These are phyloP conservation scores for Mimumesa dahlbomi DNA, from an alignment of 2,888 invertebrate genomes.

Conservation along the genomic window DNA sequence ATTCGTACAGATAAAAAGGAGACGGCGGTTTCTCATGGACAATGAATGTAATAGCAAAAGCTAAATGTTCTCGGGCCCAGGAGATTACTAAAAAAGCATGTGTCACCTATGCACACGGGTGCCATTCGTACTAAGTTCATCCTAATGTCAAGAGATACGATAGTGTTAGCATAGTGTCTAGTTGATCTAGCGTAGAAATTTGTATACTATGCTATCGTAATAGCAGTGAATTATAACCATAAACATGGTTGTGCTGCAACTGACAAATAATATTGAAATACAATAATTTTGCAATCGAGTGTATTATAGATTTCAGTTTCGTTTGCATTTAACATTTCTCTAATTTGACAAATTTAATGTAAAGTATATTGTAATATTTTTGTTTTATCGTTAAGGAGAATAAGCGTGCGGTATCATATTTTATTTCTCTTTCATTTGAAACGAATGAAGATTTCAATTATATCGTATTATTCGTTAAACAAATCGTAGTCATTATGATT, in stretches of 20 bases:
- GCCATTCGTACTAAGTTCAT: slow-evolving; percentile 18
- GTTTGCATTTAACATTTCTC: too few species aligned
- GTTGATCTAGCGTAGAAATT: slow-evolving; percentile 28
- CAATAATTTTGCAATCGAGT: too few species aligned
- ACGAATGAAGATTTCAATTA: neutral
- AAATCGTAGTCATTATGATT: neutral
- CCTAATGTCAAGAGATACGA: slow-evolving; percentile 1
- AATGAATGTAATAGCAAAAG: slow-evolving; percentile 11
- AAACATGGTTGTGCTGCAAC: slow-evolving; percentile 49
- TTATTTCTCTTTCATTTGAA: neutral
- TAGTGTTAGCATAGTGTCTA: slow-evolving; percentile 20
- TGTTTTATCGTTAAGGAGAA: too few species aligned
- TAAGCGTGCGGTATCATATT: too few species aligned
- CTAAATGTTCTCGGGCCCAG: slow-evolving; percentile 20
- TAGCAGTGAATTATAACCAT: slow-evolving; percentile 18
- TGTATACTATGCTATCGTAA: slow-evolving; percentile 35
- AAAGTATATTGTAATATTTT: too few species aligned
- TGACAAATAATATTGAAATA: slow-evolving; percentile 7
- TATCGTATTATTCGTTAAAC: neutral
- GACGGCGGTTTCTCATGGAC: slow-evolving; percentile 48
- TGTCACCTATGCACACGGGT: slow-evolving; percentile 3
- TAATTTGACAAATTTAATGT: too few species aligned
- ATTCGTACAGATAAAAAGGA: slow-evolving; percentile 34
- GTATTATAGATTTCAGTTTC: too few species aligned
- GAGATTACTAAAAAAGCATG: slow-evolving; percentile 1